Base-by-base conservation (phyloP, 2,797 vertebrate species). In the Acanthornis magna region DNA sequence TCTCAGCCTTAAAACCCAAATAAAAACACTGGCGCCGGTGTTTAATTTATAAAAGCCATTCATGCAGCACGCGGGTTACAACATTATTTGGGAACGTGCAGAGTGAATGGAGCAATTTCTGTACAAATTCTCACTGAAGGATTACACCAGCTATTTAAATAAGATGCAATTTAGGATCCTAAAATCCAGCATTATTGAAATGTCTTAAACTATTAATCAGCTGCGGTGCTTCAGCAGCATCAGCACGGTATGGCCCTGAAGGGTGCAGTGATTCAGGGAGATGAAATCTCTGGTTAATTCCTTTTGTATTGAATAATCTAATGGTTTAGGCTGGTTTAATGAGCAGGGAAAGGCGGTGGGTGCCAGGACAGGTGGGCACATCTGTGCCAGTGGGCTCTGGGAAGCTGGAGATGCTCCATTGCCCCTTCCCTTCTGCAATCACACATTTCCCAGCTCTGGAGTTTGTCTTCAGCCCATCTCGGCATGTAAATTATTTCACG, bases 301-400 rank as follows among this genome's bases (percentile, higher is more conserved):
- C 4, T 70, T 80, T 78, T 62, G 19, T 26, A 2, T 1, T 38
- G 55, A 58, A 57, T 50, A 73, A 51, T 62, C 9, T 9, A 62
- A 11, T 0, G 6, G 7, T 66, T 81, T 45, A 40, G n/a, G 29
- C 19, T 25, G 7, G 0, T 75, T 85, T 88, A 63, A 42, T 6
- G 57, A 45, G 61, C 17, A 5, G 6, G 7, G 80, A 43, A 22
- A 2, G 21, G 63, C 0, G 0, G 60, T 7, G 23, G 43, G 16
- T 5, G 5, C 48, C 1, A 1, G 48, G 38, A 21, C 36, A n/a
- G 48, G 36, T 2, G 8, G 66, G 30, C n/a, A 36, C 1, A 40
- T 26, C 40, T 2, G 2, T 76, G 72, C 55, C 8, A 0, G 47
- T 0, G 0, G 54, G 23, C 0, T 0, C 54, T 0, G 0, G 25